These are phyloP conservation scores for Oreochromis tanganicae DNA, from an alignment of 2,113 vertebrate genomes.

Conservation along the genomic window DNA sequence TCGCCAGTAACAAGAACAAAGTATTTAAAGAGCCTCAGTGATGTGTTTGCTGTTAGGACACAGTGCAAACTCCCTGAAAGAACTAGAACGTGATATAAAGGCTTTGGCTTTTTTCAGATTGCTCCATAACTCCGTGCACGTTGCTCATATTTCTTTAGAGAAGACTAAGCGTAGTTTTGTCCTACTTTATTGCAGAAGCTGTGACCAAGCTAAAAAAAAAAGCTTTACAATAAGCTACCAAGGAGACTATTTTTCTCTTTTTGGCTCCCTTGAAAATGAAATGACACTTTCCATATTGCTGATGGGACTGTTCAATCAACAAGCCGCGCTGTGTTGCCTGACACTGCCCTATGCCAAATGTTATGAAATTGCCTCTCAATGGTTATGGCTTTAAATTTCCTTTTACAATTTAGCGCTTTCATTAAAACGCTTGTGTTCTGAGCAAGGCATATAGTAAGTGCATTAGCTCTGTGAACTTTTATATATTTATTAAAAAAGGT, in stretches of 20 bases:
- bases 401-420: conserved; percentile 42
- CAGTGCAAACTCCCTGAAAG: background rate
- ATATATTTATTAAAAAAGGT: background rate
- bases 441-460: background rate
- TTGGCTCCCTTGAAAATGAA: background rate
- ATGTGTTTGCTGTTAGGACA: background rate
- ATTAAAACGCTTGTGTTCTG: conserved; percentile 20
- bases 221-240: background rate
- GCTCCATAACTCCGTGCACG: background rate
- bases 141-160: background rate
- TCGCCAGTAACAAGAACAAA: background rate
- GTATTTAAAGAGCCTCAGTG: background rate
- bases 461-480: background rate
- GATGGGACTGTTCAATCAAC: conserved; percentile 50
- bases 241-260: background rate
- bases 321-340: background rate
- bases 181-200: background rate
- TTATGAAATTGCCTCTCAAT: conserved; percentile 43
- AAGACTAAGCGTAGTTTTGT: background rate
- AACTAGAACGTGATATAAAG: background rate
- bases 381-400: conserved; percentile 38
- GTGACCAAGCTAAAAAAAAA: background rate
- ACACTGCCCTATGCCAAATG: conserved; percentile 16
- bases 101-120: background rate
- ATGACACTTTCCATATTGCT: conserved; percentile 32